Evolutionary conservation across 2,113 vertebrate species (phyloP).

Genomic region (Scatophagus argus): DNA sequence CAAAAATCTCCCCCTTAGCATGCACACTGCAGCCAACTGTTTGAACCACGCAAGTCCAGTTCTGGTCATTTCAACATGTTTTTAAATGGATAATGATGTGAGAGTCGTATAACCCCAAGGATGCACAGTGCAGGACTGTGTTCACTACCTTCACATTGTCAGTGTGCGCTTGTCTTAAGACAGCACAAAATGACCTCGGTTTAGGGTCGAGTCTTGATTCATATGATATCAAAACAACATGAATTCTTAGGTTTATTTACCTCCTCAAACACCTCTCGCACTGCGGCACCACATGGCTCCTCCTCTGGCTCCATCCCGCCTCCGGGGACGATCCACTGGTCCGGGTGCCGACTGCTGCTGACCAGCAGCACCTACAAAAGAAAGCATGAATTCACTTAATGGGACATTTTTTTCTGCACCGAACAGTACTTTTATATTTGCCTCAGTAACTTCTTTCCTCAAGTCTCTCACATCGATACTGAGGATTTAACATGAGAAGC

Average conservation of each 20-base stretch:
- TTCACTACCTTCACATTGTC: neutral
- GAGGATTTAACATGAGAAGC: conserved; percentile 4
- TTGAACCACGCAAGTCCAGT: neutral
- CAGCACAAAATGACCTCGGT: neutral
- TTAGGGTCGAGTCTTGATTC: neutral
- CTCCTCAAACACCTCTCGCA: conserved; percentile 97
- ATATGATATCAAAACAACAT: neutral
- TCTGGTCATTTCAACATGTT: neutral
- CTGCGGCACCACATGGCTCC: conserved; percentile 92
- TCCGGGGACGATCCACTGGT: conserved; percentile 98
- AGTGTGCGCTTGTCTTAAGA: neutral
- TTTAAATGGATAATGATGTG: neutral
- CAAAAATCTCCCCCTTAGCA: conserved; percentile 5
- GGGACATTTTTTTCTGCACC: neutral
- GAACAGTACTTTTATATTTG: neutral
- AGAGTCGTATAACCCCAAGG: no score
- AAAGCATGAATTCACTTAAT: neutral
- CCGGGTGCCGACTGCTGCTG: conserved; percentile 97
- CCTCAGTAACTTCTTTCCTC: neutral
- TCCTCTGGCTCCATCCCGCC: conserved; percentile 99
- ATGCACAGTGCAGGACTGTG: neutral
- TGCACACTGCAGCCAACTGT: neutral
- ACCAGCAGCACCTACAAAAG: conserved; percentile 91
- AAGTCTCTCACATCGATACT: neutral
- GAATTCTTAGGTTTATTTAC: conserved; percentile 70